phyloP scores from a whole-genome alignment of 2,113 vertebrate genomes.

The Pycnonotus jocosus region DNA sequence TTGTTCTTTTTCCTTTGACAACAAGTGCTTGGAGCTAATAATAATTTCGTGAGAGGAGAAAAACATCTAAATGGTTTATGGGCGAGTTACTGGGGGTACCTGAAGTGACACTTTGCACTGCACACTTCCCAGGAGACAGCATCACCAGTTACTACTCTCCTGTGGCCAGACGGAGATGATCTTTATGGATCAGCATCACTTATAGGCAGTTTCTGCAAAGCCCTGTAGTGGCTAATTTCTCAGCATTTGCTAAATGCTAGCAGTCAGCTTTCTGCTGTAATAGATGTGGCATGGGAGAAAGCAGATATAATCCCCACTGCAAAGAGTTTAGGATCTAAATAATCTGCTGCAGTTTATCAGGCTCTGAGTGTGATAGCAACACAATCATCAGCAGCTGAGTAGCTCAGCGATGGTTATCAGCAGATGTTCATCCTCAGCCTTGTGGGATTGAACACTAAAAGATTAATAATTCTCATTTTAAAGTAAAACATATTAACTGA shows the following conservation, averaged over 20 bases:
- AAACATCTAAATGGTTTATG: background rate
- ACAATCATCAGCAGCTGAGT: slow-evolving; percentile 11
- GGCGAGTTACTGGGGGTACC: background rate
- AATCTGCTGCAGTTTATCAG: slow-evolving; percentile 36
- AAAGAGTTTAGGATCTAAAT: slow-evolving; percentile 7
- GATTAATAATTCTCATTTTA: slow-evolving; percentile 41
- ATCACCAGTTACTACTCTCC: background rate
- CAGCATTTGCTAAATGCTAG: background rate
- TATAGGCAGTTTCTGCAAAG: background rate
- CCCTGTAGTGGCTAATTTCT: background rate
- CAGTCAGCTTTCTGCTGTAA: background rate
- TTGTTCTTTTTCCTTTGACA: background rate
- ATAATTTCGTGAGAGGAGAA: background rate
- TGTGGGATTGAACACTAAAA: background rate
- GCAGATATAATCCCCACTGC: background rate
- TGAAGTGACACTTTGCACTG: background rate
- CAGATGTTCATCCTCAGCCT: slow-evolving; percentile 19
- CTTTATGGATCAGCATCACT: background rate
- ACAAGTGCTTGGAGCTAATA: background rate
- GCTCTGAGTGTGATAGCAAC: background rate
- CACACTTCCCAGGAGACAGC: background rate
- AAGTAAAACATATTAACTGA: slow-evolving; percentile 10
- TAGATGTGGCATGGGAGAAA: background rate
- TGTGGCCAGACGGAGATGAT: background rate
- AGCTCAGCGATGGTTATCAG: slow-evolving; percentile 21